Base-by-base conservation (phyloP, 1,140 invertebrate species). In the Phortica variegata region DNA sequence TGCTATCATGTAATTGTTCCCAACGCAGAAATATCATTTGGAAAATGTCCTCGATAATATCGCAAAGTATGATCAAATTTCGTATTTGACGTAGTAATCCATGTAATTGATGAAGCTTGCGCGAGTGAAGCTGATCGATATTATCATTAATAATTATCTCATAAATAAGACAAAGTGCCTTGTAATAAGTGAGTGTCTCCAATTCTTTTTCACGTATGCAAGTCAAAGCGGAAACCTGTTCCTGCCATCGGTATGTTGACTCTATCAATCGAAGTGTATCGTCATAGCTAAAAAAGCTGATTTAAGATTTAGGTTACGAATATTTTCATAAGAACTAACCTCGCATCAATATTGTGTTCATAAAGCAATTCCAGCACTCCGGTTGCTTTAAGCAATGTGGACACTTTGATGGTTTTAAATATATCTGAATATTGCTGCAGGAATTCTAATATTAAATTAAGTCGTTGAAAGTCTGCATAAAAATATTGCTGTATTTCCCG, bases 1-100 rank as follows among this genome's bases (percentile, higher is more conserved):
- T 40, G 32, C 26, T 2, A 5, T 23, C 26, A 2, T 40, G 33
- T 10, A 52, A 46, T 38, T 75, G 60, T 19, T 75, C 73, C 70
- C 73, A 75, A 16, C 73, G 66, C 9, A 75, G 29, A 9, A 73
- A 75, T 0, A 75, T 53, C 12, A 75, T 38, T 3, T 61, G 57
- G 21, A 75, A 71, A 1, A 73, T 61, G 21, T 76, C 61, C 31
- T 70, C 61, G 9, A 75, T 36, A 2, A 75, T 41, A 1, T 60
- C 54, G 31, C 68, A 75, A 1, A 75, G 46, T 2, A 55, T 56
- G 19, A 60, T 42, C 13, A 74, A 16, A 9, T 56, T 55, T n/a
- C 54, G 60, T 0, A 75, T 43, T 42, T 68, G 65, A 1, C 72
- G 49, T 17, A 75, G 32, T 10, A 74, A 54, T 1, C 19, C 43